These are phyloP conservation scores for Leptobrachium leishanense DNA, from an alignment of 2,113 vertebrate species.

Conservation along the genomic window DNA sequence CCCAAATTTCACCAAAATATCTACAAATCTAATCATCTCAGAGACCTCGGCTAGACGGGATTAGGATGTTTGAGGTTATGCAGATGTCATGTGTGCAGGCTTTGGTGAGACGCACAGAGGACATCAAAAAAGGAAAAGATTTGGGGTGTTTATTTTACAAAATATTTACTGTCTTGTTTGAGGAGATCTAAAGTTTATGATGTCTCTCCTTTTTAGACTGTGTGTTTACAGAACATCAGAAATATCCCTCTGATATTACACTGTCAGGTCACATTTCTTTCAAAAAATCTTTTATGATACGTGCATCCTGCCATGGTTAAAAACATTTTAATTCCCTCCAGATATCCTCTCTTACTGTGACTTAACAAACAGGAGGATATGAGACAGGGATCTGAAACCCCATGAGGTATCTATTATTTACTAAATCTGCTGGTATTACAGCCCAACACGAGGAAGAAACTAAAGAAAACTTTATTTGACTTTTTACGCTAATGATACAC, in stretches of 20 bases:
- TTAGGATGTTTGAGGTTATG: conserved; percentile 38
- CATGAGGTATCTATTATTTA: no score
- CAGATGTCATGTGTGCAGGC: conserved; percentile 32
- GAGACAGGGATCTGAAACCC: no score
- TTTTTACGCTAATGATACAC: no score
- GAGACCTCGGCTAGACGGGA: conserved; percentile 37
- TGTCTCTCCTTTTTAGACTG: conserved; percentile 32
- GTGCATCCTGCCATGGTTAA: neutral
- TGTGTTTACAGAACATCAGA: conserved; percentile 29
- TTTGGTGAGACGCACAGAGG: neutral
- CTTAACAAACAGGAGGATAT: neutral
- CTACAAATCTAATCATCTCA: conserved; percentile 19
- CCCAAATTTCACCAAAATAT: conserved; percentile 23
- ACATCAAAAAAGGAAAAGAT: conserved; percentile 14
- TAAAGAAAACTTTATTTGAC: no score
- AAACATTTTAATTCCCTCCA: neutral
- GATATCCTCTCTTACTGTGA: neutral
- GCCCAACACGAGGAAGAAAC: no score
- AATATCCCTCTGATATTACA: conserved; percentile 9
- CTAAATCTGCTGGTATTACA: no score
- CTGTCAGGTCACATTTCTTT: neutral
- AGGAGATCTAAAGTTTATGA: conserved; percentile 33
- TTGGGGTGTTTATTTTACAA: neutral
- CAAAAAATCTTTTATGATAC: neutral
- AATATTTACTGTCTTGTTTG: conserved; percentile 24